Base-by-base conservation (phyloP, 2,113 vertebrate species). In the Macheiramphus alcinus region DNA sequence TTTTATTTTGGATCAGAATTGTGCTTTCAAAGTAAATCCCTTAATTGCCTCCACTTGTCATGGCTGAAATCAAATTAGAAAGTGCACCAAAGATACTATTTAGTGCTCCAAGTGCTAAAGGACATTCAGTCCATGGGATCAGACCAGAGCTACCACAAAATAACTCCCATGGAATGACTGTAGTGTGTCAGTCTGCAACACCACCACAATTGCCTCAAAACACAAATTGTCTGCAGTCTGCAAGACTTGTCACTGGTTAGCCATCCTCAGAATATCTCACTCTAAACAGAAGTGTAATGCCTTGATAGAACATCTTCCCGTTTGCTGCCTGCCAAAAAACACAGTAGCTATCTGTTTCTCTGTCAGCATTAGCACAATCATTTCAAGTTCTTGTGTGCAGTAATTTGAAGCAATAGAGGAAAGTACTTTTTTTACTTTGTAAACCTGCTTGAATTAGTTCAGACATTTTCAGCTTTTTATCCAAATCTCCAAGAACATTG, bases 1-100 rank as follows among this genome's bases (percentile, higher is more conserved):
- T n/a, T 27, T 56, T 38, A 18, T 20, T 65, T 76, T 58, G 9
- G 16, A 78, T 32, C 16, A 82, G 27, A 91, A 88, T 18, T 86
- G 3, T 71, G 7, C 8, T 75, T 79, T 82, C 34, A 62, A 32
- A 88, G 20, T 58, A 71, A 79, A 71, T 50, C 5, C 13, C 2
- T 71, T 63, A 48, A 53, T 6, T 38, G 6, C 14, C 18, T 71
- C 17, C 9, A 26, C 10, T 74, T 0, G 0, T 70, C 34, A 31
- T 58, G 23, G 6, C 7, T 67, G 21, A 88, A 94, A 62, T n/a
- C 1, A 88, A 78, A 74, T 40, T 40, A 34, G n/a, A 91, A 67
- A 9, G 2, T 53, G 7, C 13, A 71, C 10, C 7, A 29, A 43
- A 58, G 43, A 50, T 36, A 23, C 7, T 2, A 2, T n/a, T 53